Conservation (phyloP, 2,888 invertebrate species). For the Acanthococcus lagerstroemiae region DNA sequence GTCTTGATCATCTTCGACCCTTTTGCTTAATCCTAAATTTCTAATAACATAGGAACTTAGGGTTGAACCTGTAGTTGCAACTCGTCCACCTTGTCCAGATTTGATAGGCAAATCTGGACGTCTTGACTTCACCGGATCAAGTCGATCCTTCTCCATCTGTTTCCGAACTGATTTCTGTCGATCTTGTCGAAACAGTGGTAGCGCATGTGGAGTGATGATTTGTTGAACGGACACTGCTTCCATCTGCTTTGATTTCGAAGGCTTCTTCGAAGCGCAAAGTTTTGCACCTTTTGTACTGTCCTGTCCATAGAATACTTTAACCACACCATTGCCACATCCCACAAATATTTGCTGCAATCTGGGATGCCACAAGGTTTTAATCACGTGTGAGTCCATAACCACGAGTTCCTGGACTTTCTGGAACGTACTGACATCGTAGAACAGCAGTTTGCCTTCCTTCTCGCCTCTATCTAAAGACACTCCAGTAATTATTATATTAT, state of each 20-base stretch:
- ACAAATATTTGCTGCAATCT: constrained; percentile 94
- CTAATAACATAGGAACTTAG: constrained; percentile 92
- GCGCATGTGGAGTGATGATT: constrained; percentile 90
- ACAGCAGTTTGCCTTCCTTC: constrained; percentile 57
- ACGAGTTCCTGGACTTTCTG: constrained; percentile 61
- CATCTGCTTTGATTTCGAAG: constrained; percentile 66
- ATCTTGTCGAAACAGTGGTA: constrained; percentile 90
- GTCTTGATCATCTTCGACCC: constrained; percentile 81
- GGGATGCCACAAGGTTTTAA: constrained; percentile 90
- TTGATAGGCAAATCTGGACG: constrained; percentile 79
- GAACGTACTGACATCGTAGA: constrained; percentile 69
- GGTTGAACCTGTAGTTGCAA: constrained; percentile 90
- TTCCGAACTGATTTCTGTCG: constrained; percentile 79
- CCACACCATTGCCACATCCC: constrained; percentile 79
- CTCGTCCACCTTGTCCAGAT: constrained; percentile 74
- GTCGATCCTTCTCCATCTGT: constrained; percentile 79
- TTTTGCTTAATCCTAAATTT: constrained; percentile 84
- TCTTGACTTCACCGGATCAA: constrained; percentile 73
- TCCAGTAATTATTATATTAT: constrained; percentile 77
- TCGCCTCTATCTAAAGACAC: constrained; percentile 62
- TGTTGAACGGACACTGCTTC: constrained; percentile 84
- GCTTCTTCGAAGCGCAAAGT: constrained; percentile 71
- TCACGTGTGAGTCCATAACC: constrained; percentile 69
- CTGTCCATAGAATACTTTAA: constrained; percentile 85
- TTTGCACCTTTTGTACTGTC: constrained; percentile 83